Percentiles rank a stretch among this genome's conserved stretches.
phyloP scores from a whole-genome alignment of 2,113 vertebrate genomes.

The Cryptotis parvus region DNA sequence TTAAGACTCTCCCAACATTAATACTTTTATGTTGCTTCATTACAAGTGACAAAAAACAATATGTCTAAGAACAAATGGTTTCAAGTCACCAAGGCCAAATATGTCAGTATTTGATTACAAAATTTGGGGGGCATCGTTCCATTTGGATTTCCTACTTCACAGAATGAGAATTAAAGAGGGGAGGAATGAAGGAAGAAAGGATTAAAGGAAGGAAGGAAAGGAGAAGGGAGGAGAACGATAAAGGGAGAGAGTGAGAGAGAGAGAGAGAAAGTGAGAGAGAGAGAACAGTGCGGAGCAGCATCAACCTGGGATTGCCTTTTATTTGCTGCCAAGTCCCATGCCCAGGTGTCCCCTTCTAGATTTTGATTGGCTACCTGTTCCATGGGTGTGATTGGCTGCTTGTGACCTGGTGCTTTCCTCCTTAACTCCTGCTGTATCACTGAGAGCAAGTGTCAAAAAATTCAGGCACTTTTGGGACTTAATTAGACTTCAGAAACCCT shows the following conservation, averaged over 20 bases:
- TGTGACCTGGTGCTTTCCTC: too few species aligned
- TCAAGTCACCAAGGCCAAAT: neutral
- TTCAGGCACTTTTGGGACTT: neutral
- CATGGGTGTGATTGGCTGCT: too few species aligned
- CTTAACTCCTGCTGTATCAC: too few species aligned
- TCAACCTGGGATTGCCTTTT: too few species aligned
- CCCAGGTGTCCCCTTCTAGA: too few species aligned
- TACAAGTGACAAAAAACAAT: neutral
- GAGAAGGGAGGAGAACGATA: neutral
- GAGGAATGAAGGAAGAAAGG: neutral
- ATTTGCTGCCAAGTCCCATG: too few species aligned
- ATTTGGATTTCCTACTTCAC: neutral
- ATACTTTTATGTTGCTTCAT: neutral
- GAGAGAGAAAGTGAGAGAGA: neutral
- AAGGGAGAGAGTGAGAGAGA: neutral
- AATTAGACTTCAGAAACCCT: neutral
- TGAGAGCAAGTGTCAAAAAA: neutral
- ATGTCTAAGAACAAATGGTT: neutral
- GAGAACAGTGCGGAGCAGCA: too few species aligned
- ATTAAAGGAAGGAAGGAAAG: neutral
- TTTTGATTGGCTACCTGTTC: too few species aligned
- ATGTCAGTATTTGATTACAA: neutral
- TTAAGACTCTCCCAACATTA: neutral
- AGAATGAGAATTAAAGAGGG: constrained; percentile 25
- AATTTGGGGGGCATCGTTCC: neutral